Percentiles rank a stretch among this genome's conserved stretches.
Conservation (phyloP, 2,888 invertebrate genomes). For the Drosophila greeni region DNA sequence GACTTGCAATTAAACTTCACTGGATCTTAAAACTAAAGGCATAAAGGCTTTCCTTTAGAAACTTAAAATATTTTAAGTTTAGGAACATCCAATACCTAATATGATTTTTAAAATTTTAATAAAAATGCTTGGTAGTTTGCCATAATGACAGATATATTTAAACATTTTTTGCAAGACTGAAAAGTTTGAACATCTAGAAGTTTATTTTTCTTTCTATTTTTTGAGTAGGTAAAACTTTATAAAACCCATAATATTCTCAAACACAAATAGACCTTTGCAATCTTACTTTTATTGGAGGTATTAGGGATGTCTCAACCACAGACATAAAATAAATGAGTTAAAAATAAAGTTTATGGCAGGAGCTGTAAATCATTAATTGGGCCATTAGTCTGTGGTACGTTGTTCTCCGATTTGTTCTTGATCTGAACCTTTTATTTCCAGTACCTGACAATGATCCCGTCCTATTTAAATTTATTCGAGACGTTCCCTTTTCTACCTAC, state of each 20-base stretch:
- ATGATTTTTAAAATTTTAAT: not conserved
- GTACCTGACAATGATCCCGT: constrained; percentile 5
- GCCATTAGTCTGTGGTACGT: constrained; percentile 1
- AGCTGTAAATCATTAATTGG: constrained; percentile 19
- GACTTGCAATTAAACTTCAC: constrained; percentile 10
- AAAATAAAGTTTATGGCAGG: constrained; percentile 22
- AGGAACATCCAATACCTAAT: not conserved
- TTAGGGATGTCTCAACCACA: constrained; percentile 4
- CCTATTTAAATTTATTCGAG: no score
- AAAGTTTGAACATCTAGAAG: not conserved
- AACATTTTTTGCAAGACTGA: not conserved
- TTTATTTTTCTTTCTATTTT: not conserved
- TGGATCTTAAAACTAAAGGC: not conserved
- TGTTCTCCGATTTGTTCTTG: not conserved
- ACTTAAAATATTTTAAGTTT: not conserved
- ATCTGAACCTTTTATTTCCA: constrained; percentile 7
- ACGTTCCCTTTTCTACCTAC: no score
- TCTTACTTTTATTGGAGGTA: not conserved
- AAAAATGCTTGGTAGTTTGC: not conserved
- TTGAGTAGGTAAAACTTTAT: not conserved
- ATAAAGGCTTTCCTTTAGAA: not conserved
- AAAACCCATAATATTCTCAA: not conserved
- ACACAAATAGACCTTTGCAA: not conserved
- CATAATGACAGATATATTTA: not conserved
- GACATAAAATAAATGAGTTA: constrained; percentile 32